Evolutionary conservation across 2,888 invertebrate species (phyloP).

Genomic region (Coenonympha glycerion): DNA sequence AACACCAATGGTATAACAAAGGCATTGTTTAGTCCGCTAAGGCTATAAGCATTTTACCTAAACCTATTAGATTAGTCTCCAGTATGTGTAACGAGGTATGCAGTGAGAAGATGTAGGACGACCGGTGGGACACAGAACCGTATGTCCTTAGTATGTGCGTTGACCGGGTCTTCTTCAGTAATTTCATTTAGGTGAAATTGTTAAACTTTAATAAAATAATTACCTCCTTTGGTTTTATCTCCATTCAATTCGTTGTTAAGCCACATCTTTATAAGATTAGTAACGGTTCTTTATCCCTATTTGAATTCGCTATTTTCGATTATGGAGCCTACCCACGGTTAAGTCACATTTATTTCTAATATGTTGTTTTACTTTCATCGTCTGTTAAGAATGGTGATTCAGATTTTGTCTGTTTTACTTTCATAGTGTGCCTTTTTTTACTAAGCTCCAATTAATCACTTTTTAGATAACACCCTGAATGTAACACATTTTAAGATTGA

Average conservation of each 20-base stretch:
- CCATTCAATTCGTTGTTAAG: slow-evolving; percentile 10
- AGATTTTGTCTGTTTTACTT: neutral
- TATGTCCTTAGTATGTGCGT: slow-evolving; percentile 29
- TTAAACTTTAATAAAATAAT: neutral
- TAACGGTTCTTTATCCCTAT: slow-evolving; percentile 52
- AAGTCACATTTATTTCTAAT: slow-evolving; percentile 34
- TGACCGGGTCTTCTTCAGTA: slow-evolving; percentile 36
- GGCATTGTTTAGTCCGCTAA: slow-evolving; percentile 8
- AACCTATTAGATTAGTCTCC: slow-evolving; percentile 23
- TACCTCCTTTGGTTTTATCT: slow-evolving; percentile 12
- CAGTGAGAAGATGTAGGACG: slow-evolving; percentile 33
- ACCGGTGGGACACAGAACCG: slow-evolving; percentile 27
- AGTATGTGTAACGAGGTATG: slow-evolving; percentile 27
- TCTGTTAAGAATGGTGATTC: neutral
- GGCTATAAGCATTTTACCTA: slow-evolving; percentile 21
- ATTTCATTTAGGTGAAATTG: slow-evolving; percentile 34
- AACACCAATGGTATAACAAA: slow-evolving; percentile 12
- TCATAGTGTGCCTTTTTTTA: no score
- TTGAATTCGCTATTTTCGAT: slow-evolving; percentile 47
- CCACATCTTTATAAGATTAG: slow-evolving; percentile 34
- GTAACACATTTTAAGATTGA: no score
- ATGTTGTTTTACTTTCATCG: neutral
- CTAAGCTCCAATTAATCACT: no score
- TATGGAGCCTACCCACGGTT: slow-evolving; percentile 46
- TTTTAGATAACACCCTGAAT: no score